Base-by-base conservation (phyloP, 2,888 invertebrate genomes). In the Axea sp. region DNA sequence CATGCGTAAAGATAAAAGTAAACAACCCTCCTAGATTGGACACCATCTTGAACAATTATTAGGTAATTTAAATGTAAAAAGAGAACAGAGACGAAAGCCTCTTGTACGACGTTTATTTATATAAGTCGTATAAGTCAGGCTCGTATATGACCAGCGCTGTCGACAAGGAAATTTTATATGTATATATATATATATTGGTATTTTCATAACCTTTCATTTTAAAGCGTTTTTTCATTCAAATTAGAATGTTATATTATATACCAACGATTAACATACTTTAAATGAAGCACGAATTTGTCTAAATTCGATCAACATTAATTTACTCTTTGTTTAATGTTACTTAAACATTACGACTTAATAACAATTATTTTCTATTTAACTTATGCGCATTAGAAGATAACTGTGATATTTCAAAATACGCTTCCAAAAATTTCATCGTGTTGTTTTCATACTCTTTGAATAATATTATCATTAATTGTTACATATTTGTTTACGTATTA, bases 41-140 rank as follows among this genome's bases (percentile, higher is more conserved):
- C 79, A 81, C 79, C 81, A 83, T 83, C 81, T 83, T 80, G 79
- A 80, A 78, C 80, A 81, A 82, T 82, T 84, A 83, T 76, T 80
- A 80, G 79, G 76, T 78, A 79, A 72, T 75, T 76, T 71, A 49
- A 74, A 45, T 78, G 76, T 78, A 65, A 78, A 73, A 67, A 73
- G 47, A 57, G 24, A 41, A 62, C 55, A 33, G 78, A 73, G 39
- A 49, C 47, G 55, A 39, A 65, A 55, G 67, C 45, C 57, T 67
- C 22, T 67, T 43, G 14, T 33, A 65, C 71, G 73, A 55, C 74
- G 60, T 69, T 75, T 51, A 65, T 75, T 78, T 76, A 71, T 73
- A 77, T 74, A 65, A 55, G 75, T 76, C 68, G 62, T 75, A 69
- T 22, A 69, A 57, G 31, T 37, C 30, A 26, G 47, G 62, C 45